Evolutionary conservation across 1,140 invertebrate species (phyloP).

Genomic region (Andricus grossulariae): DNA sequence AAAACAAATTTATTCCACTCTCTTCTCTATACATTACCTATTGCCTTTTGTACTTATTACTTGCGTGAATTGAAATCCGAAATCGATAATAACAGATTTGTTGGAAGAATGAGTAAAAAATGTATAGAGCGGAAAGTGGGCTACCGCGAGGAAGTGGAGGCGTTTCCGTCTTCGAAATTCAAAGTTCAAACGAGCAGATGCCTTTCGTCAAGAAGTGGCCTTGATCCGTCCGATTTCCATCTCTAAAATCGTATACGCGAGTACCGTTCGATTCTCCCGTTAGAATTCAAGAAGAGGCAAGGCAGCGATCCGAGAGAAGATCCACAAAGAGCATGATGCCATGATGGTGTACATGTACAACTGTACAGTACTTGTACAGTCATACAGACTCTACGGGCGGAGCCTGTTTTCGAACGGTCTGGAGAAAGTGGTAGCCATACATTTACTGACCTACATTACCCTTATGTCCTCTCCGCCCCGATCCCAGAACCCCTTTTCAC

Average conservation of each 20-base stretch:
- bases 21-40: too few species aligned
- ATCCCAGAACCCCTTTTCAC: conserved; percentile 19
- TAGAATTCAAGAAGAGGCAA: conserved; percentile 41
- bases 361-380: conserved; percentile 31
- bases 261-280: conserved; percentile 60
- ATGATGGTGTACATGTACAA: conserved; percentile 34
- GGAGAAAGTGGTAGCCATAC: conserved; percentile 73
- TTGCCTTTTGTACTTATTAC: too few species aligned
- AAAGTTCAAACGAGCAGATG: conserved; percentile 5
- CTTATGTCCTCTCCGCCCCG: conserved; percentile 45
- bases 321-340: conserved; percentile 41
- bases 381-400: conserved; percentile 24
- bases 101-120: not conserved
- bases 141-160: conserved; percentile 8
- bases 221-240: conserved; percentile 61
- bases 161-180: conserved; percentile 16
- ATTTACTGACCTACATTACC: conserved; percentile 76
- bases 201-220: conserved; percentile 48
- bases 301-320: conserved; percentile 47
- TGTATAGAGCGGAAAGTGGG: not conserved
- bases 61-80: not conserved
- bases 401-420: conserved; percentile 71
- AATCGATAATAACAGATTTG: not conserved
- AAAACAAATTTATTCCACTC: too few species aligned
- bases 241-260: conserved; percentile 45